Conservation (phyloP, 2,888 invertebrate species). For the Altica lythri region DNA sequence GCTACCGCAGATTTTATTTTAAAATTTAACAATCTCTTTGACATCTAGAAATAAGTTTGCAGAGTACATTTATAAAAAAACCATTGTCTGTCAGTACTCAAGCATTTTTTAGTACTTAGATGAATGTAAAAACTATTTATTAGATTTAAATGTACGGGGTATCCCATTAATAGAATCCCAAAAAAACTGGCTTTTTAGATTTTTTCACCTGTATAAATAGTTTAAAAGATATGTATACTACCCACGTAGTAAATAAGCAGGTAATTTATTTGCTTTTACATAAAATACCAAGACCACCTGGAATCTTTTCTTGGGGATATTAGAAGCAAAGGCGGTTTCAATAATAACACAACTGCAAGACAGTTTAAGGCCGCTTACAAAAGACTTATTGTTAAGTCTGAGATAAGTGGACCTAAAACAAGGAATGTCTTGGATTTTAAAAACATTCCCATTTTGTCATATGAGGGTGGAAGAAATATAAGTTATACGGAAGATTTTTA, state of each 20-base stretch:
- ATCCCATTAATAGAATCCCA: not conserved
- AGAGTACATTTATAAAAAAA: conserved; percentile 20
- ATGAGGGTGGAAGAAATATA: too few relatives aligned
- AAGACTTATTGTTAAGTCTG: too few relatives aligned
- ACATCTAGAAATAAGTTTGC: conserved; percentile 23
- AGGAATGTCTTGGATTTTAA: too few relatives aligned
- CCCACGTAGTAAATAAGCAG: not conserved
- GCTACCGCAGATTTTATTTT: conserved; percentile 22
- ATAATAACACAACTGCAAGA: too few relatives aligned
- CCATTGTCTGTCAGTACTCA: conserved; percentile 21
- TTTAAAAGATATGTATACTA: conserved; percentile 16
- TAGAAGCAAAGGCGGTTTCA: too few relatives aligned
- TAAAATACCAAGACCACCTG: too few relatives aligned
- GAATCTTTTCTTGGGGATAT: too few relatives aligned
- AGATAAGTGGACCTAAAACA: too few relatives aligned
- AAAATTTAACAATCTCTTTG: conserved; percentile 26
- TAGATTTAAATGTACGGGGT: conserved; percentile 9
- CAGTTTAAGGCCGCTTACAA: too few relatives aligned
- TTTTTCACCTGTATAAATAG: conserved; percentile 17
- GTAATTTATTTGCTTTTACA: too few relatives aligned
- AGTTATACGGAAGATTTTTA: too few relatives aligned
- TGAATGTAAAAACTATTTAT: conserved; percentile 23
- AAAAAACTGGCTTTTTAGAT: conserved; percentile 13
- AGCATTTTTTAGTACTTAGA: conserved; percentile 17
- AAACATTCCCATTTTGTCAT: too few relatives aligned